Conservation (phyloP, 2,797 vertebrate genomes). For the Acanthurus tractus region DNA sequence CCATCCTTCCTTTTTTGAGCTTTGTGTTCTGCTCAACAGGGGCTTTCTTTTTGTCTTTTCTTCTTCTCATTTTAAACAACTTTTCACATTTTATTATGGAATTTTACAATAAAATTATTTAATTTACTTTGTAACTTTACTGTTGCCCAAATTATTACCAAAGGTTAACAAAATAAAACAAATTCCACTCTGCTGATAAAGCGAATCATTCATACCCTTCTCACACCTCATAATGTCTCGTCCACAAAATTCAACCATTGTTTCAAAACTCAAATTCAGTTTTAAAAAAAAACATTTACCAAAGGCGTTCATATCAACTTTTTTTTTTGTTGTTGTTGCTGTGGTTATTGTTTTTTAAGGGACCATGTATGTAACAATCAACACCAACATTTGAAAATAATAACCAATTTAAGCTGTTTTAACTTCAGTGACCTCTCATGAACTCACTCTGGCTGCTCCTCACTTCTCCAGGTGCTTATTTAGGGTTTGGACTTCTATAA, state of each 20-base stretch:
- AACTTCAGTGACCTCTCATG: not conserved
- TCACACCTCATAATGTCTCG: not conserved
- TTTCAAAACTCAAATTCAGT: not conserved
- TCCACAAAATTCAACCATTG: not conserved
- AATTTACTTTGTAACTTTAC: not conserved
- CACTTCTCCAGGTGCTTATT: not conserved
- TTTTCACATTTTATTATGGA: no score
- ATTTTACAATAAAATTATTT: no score
- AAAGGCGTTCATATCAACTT: not conserved
- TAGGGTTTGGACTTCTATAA: not conserved
- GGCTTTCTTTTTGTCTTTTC: not conserved
- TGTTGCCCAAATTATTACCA: not conserved
- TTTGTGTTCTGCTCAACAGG: not conserved
- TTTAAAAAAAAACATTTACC: not conserved
- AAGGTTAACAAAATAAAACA: not conserved
- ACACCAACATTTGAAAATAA: not conserved
- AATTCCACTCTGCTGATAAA: not conserved
- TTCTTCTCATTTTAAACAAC: not conserved
- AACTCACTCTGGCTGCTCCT: not conserved
- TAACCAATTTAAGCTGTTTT: not conserved
- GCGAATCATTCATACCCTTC: not conserved
- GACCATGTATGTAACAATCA: not conserved
- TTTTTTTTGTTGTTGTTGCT: no score
- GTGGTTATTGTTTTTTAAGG: not conserved
- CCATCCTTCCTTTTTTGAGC: not conserved